phyloP scores from a whole-genome alignment of 2,888 invertebrate species.

The Dysmachus trigonus region DNA sequence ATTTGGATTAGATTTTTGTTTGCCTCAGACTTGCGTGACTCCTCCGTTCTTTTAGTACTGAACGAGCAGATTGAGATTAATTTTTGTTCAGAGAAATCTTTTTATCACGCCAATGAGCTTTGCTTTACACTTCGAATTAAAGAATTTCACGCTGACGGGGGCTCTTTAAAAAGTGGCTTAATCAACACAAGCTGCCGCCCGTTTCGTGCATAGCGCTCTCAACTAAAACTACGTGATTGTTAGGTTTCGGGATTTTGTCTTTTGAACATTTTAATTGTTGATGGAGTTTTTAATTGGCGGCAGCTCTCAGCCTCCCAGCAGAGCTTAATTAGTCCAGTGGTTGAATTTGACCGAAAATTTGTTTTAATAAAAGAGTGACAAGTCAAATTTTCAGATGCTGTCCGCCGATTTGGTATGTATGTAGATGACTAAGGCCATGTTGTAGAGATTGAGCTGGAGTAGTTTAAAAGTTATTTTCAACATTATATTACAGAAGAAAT shows the following conservation, averaged over 20 bases:
- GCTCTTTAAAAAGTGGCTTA: background rate
- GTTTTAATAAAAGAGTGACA: conserved; percentile 29
- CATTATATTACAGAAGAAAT: too few relatives aligned
- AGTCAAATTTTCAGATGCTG: background rate
- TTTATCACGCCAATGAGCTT: conserved; percentile 41
- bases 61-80: conserved; percentile 22
- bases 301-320: background rate
- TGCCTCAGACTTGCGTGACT: conserved; percentile 16
- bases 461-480: background rate
- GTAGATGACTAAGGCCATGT: background rate
- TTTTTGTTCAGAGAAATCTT: conserved; percentile 38
- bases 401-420: background rate
- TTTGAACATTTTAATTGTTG: conserved; percentile 31
- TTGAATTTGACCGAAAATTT: conserved; percentile 28
- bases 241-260: conserved; percentile 16
- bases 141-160: background rate
- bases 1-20: background rate
- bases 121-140: conserved; percentile 29
- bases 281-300: conserved; percentile 14
- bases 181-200: conserved; percentile 16
- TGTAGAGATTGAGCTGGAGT: background rate
- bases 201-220: background rate
- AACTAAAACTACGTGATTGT: conserved; percentile 38
- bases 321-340: conserved; percentile 17
- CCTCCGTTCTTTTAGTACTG: background rate